Evolutionary conservation across 2,888 invertebrate species (phyloP), one percentile per base, ranked within the genome.

Genomic region (Brachycybe producta): DNA sequence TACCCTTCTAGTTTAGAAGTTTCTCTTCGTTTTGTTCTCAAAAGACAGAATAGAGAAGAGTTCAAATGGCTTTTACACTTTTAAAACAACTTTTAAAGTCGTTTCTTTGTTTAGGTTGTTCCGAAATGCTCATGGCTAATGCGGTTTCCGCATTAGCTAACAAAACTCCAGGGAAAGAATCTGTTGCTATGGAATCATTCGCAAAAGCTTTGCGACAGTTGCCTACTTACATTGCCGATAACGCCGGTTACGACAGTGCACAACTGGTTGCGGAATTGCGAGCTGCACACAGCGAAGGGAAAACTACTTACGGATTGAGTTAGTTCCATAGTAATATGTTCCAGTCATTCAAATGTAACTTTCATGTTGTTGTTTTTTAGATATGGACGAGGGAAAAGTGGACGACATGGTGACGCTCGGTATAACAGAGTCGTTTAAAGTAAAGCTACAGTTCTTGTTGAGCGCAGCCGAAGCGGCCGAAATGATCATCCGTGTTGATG

Each of bases 401-500:
- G 91, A 80, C 4, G 90, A 94, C 71, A 94, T 99, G 84, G 79
- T 80, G 60, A 74, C 76, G 42, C 71, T 94, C 54, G 97, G 95
- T 40, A 82, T 99, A 59, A 91, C 92, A 0, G 98, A 99, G 71
- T 94, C 97, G 0, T 94, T 82, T 72, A 87, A 86, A 27, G 97
- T 99, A 5, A 99, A 99, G 69, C 76, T 88, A 28, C 95, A 97
- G 69, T 92, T 98, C 43, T 71, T 99, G 49, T 64, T 91, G 54
- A 91, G 94, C 5, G 98, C 95, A 0, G 72, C 90, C 0, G 98
- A 98, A 69, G 97, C 97, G 0, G 95, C 97, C 0, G 97, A 98
- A 72, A 92, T 98, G 87, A 97, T 99, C 61, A 75, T 99, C 19
- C 80, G 98, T 49, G 98, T 99, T 1, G 98, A 99, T 69, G 82